Conservation (phyloP, 2,797 vertebrate genomes). For the Myotis daubentonii region DNA sequence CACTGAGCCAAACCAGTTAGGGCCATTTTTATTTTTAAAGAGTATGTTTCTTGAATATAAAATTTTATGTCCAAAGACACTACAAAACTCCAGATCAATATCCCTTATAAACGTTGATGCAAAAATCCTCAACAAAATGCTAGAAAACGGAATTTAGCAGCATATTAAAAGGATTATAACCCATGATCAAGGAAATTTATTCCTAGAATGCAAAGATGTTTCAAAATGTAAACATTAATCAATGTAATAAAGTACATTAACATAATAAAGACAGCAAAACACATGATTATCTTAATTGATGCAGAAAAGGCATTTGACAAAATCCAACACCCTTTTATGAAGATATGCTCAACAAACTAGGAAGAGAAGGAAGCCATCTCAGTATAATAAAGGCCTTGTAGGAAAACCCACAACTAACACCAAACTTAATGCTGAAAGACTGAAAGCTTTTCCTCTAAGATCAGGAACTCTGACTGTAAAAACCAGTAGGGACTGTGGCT, state of each 20-base stretch:
- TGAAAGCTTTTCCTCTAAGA: neutral
- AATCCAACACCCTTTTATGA: neutral
- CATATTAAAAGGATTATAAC: neutral
- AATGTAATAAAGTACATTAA: neutral
- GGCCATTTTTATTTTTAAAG: constrained; percentile 22
- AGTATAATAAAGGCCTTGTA: neutral
- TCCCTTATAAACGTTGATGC: neutral
- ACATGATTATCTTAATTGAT: neutral
- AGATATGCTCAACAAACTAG: neutral
- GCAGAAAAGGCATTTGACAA: neutral
- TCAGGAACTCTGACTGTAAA: neutral
- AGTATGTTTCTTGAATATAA: neutral
- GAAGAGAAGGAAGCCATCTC: neutral
- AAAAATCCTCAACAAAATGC: neutral
- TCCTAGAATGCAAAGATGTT: neutral
- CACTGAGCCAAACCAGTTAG: too few species aligned
- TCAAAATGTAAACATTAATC: neutral
- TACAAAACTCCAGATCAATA: neutral
- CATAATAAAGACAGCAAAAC: neutral
- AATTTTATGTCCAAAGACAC: neutral
- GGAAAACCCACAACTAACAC: neutral
- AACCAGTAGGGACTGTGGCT: neutral
- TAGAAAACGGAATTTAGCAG: neutral
- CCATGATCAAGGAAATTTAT: neutral
- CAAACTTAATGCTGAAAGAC: neutral